A percentile compares a stretch with the other conserved stretches of the same genome.
These are phyloP conservation scores for Cyclina sinensis DNA, from an alignment of 1,140 invertebrate species.

Conservation along the genomic window DNA sequence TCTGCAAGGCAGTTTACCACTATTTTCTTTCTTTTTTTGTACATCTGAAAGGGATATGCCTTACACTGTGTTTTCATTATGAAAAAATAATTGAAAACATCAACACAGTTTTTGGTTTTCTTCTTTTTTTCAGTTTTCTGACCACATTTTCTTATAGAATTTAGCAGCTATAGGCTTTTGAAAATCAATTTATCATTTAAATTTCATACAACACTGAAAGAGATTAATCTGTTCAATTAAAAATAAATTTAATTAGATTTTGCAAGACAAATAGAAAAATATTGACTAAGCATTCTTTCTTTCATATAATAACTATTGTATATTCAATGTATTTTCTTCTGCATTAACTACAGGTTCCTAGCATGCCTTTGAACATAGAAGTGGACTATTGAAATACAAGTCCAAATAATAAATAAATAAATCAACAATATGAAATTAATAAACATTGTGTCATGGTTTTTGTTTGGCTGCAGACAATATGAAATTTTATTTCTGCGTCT, in stretches of 20 bases:
- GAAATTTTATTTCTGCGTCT: background rate
- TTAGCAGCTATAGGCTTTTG: too few relatives aligned
- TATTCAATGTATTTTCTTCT: background rate
- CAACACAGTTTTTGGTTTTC: too few relatives aligned
- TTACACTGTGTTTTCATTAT: too few relatives aligned
- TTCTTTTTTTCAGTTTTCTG: too few relatives aligned
- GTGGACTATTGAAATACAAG: background rate
- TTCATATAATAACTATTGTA: background rate
- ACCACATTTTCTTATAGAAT: too few relatives aligned
- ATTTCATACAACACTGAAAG: background rate
- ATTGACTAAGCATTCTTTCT: background rate
- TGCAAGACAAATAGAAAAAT: background rate
- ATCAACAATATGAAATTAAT: constrained; percentile 30
- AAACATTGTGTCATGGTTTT: constrained; percentile 14
- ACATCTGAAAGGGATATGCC: too few relatives aligned
- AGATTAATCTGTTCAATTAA: background rate
- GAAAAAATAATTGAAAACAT: too few relatives aligned
- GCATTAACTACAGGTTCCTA: background rate
- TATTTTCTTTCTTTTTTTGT: too few relatives aligned
- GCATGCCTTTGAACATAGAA: background rate
- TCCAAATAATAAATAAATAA: constrained; percentile 16
- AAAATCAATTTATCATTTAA: too few relatives aligned
- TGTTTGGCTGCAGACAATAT: background rate
- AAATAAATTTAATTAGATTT: constrained; percentile 11
- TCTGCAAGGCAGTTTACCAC: too few relatives aligned